These are phyloP conservation scores for Cottoperca gobio DNA, from an alignment of 2,797 vertebrate genomes.

Conservation along the genomic window DNA sequence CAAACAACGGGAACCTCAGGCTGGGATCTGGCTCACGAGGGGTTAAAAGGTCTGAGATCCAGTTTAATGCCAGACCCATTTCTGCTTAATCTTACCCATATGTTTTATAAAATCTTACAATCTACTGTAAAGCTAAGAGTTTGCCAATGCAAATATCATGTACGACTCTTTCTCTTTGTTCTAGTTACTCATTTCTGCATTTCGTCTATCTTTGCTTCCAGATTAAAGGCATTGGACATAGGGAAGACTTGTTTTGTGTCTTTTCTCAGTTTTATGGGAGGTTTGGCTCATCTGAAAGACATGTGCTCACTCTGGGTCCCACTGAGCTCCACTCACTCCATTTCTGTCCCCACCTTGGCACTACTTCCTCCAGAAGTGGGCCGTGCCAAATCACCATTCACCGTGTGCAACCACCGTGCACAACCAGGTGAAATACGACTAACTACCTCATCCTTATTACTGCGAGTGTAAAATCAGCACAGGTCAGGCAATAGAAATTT, in stretches of 20 bases:
- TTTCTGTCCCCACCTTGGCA: constrained; percentile 85
- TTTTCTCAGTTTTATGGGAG: constrained; percentile 70
- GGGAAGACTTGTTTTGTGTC: constrained; percentile 58
- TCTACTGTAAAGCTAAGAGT: neutral
- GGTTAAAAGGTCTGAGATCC: constrained; percentile 31
- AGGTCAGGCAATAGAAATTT: neutral
- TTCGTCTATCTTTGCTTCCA: constrained; percentile 22
- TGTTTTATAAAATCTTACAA: neutral
- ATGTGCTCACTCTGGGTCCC: constrained; percentile 83
- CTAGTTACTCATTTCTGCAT: neutral
- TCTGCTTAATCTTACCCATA: neutral
- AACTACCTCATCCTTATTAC: constrained; percentile 17
- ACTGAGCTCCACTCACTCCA: constrained; percentile 83
- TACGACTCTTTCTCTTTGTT: neutral
- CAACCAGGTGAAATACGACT: constrained; percentile 63
- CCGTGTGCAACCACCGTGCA: constrained; percentile 64
- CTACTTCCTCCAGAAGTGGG: constrained; percentile 65
- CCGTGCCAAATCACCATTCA: constrained; percentile 79
- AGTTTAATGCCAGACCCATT: neutral
- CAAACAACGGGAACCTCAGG: constrained; percentile 30
- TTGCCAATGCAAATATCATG: neutral
- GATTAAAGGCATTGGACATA: constrained; percentile 59
- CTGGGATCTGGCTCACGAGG: constrained; percentile 20
- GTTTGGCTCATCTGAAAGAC: constrained; percentile 84
- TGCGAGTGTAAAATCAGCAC: neutral